Conservation (phyloP, 2,888 invertebrate species). For the Dasypolia templi region DNA sequence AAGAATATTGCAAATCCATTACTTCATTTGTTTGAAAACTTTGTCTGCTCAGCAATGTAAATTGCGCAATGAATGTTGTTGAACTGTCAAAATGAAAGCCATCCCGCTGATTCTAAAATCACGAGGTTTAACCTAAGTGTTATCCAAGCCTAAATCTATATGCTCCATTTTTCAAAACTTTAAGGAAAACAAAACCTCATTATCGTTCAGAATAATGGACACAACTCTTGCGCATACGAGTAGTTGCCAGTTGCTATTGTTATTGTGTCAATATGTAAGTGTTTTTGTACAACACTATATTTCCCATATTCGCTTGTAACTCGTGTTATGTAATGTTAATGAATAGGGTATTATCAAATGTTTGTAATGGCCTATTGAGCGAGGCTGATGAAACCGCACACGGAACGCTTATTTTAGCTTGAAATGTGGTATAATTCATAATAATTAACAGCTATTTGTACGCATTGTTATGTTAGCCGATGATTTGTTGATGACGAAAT, state of each 20-base stretch:
- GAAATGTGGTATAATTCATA: constrained; percentile 67
- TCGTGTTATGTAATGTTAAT: constrained; percentile 77
- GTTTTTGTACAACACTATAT: constrained; percentile 73
- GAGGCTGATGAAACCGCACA: constrained; percentile 61
- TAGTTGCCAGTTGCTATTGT: constrained; percentile 74
- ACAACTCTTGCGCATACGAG: constrained; percentile 52
- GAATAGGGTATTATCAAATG: constrained; percentile 85
- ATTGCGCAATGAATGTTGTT: no score
- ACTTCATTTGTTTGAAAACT: no score
- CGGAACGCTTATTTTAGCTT: constrained; percentile 56
- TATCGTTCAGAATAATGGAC: constrained; percentile 54
- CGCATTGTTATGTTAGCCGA: constrained; percentile 48
- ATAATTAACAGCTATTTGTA: constrained; percentile 64
- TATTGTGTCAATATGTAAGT: constrained; percentile 77
- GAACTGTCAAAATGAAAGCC: no score
- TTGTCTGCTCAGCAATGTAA: no score
- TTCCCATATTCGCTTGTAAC: constrained; percentile 80
- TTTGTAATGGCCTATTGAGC: constrained; percentile 75
- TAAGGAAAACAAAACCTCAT: not conserved
- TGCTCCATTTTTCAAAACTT: not conserved
- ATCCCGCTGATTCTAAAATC: not conserved
- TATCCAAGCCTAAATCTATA: not conserved
- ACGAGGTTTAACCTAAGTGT: not conserved
- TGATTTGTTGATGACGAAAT: constrained; percentile 60
- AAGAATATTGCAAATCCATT: no score